Percentiles rank a stretch among this genome's conserved stretches.
Conservation (phyloP, 2,888 invertebrate genomes). For the Frankliniella intonsa region DNA sequence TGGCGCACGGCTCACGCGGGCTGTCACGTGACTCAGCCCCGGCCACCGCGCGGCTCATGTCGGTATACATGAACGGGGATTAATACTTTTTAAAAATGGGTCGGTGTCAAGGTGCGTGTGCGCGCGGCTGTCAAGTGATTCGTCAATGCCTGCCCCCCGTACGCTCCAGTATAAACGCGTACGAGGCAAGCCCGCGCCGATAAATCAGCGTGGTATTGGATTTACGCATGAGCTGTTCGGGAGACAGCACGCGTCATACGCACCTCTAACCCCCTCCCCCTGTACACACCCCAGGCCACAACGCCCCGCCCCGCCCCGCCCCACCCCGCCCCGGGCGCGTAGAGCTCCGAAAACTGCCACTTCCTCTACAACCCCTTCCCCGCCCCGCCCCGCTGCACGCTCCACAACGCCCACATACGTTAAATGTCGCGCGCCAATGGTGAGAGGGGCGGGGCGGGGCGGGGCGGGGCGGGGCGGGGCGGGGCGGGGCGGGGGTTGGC, state of each 20-base stretch:
- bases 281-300: background rate
- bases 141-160: too few species aligned
- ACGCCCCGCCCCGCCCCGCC: background rate
- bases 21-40: too few species aligned
- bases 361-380: background rate
- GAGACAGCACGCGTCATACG: conserved; percentile 10
- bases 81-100: too few species aligned
- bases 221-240: conserved; percentile 16
- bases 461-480: background rate
- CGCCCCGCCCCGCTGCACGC: background rate
- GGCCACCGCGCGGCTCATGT: too few species aligned
- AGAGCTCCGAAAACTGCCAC: too few species aligned
- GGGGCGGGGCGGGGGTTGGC: background rate
- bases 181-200: background rate
- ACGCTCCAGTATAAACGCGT: too few species aligned
- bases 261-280: background rate
- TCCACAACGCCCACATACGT: background rate
- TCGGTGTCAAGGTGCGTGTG: too few species aligned
- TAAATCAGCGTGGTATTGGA: conserved; percentile 24
- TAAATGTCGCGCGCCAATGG: background rate
- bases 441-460: background rate
- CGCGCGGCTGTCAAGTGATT: too few species aligned
- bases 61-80: too few species aligned
- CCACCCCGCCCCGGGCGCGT: background rate
- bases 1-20: too few species aligned